phyloP scores from a whole-genome alignment of 2,888 invertebrate genomes.

The Fissipunctia ypsillon region DNA sequence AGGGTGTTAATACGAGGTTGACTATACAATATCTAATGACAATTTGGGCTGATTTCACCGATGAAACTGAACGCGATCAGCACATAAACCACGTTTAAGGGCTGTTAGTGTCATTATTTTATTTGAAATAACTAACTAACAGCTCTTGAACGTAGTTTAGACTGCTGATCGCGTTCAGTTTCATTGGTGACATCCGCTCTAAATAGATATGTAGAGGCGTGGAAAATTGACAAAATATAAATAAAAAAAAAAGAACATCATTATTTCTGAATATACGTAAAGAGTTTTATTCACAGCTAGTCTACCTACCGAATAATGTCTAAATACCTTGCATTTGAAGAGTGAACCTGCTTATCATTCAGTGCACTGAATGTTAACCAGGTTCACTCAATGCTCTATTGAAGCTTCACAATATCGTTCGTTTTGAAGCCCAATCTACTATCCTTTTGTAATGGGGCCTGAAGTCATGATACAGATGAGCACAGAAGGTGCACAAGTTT shows the following conservation, averaged over 20 bases:
- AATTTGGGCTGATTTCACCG: too few relatives aligned
- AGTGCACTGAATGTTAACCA: slow-evolving; percentile 30
- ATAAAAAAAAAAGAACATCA: not conserved
- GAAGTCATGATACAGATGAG: not conserved
- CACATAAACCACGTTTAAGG: too few relatives aligned
- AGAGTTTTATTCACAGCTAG: not conserved
- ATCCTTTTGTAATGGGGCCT: slow-evolving; percentile 36
- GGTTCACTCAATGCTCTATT: slow-evolving; percentile 25
- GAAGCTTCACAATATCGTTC: slow-evolving; percentile 41
- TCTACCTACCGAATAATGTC: not conserved
- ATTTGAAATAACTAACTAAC: too few relatives aligned
- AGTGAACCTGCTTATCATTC: slow-evolving; percentile 6
- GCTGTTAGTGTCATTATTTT: too few relatives aligned
- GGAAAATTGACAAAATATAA: not conserved
- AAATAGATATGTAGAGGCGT: not conserved
- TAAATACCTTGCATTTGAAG: slow-evolving; percentile 1
- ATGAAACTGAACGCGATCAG: too few relatives aligned
- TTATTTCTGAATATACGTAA: not conserved
- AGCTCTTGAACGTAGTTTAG: too few relatives aligned
- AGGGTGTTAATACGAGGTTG: too few relatives aligned
- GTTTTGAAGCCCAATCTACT: slow-evolving; percentile 28
- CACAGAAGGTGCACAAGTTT: slow-evolving; percentile 27
- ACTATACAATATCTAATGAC: too few relatives aligned
- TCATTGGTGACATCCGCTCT: too few relatives aligned
- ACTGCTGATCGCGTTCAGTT: too few relatives aligned